Evolutionary conservation across 2,797 vertebrate species (phyloP), one percentile per base, ranked within the genome.

Genomic region (Smutsia temminckii): DNA sequence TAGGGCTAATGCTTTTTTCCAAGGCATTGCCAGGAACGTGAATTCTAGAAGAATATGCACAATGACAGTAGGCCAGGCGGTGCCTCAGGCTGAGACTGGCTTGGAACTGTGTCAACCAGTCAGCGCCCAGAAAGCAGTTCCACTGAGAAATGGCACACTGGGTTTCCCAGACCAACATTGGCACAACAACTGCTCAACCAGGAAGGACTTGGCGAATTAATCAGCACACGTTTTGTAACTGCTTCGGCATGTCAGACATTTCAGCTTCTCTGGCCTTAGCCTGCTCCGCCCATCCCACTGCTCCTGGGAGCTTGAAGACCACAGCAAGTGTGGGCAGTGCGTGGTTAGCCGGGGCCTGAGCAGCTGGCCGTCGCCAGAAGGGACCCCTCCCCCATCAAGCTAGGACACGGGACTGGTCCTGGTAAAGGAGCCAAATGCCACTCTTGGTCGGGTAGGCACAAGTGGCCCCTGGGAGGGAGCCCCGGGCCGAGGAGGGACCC

Each of bases 131-230:
- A 68, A 29, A 9, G n/a, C 37, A 13, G 29, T 13, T 57, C 51
- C 46, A 1, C 0, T 1, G 69, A 53, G 46, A 42, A 32, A 23
- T 0, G 6, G 61, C 64, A 37, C 1, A 5, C 4, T 0, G 0
- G 53, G 9, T 68, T 37, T 83, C 69, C 49, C 21, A 3, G 57
- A 34, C 51, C 14, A 2, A 34, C 8, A 0, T 5, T 3, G 72
- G 55, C 40, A 2, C 0, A 0, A 5, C 0, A 17, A 49, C 64
- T 63, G 59, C 42, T 0, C 1, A 0, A 23, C 6, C 49, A 3
- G 29, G 1, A 29, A 29, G 40, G n/a, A 2, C 29, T 34, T n/a
- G 29, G 46, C 10, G 46, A 46, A 10, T 53, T 14, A 16, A 32
- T 13, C 2, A 14, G 29, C 12, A 0, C 0, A 0, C 1, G 0